These are phyloP conservation scores for Scytalopus superciliaris DNA, from an alignment of 2,113 vertebrate species.

Conservation along the genomic window DNA sequence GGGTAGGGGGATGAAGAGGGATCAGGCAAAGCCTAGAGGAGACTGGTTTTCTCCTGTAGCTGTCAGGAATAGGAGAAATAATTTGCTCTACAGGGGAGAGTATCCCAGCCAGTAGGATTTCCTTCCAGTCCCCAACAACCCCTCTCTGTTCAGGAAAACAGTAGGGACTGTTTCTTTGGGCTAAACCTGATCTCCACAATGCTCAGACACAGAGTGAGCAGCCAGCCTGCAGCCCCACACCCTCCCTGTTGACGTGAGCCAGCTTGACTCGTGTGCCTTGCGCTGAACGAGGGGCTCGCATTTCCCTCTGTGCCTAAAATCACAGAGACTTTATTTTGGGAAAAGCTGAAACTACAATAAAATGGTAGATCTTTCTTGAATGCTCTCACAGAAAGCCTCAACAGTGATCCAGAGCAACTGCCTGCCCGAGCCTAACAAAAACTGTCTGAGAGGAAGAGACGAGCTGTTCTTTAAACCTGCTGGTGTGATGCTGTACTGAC, in stretches of 20 bases:
- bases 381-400: background rate
- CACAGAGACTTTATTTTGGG: background rate
- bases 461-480: background rate
- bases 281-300: rapidly evolving
- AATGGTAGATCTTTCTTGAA: background rate
- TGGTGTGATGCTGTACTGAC: rapidly evolving
- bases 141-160: background rate
- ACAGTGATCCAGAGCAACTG: background rate
- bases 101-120: background rate
- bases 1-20: background rate
- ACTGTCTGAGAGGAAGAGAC: background rate
- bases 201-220: background rate
- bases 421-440: background rate
- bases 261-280: background rate
- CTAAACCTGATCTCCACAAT: background rate
- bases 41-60: background rate
- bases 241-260: background rate
- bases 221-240: background rate
- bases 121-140: background rate
- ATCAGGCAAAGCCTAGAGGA: background rate
- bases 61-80: background rate
- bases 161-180: background rate
- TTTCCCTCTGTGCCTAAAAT: background rate
- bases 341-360: background rate
- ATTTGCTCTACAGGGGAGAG: background rate